Base-by-base conservation (phyloP, 2,888 invertebrate genomes). In the Hirtodrosophila alboralis region DNA sequence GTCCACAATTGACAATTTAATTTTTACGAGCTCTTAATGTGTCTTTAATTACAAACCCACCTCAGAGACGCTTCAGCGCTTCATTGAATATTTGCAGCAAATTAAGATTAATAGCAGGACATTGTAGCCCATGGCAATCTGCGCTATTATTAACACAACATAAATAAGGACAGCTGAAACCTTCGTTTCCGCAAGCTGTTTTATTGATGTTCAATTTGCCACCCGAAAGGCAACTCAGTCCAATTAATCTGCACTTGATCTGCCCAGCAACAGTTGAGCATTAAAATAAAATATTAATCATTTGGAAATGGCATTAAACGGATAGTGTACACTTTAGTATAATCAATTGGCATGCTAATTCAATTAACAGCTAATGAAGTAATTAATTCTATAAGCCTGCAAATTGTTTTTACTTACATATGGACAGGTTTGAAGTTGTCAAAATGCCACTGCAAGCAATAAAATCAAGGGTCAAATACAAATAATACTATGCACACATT, bases 1-100 rank as follows among this genome's bases (percentile, higher is more conserved):
- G 38, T 14, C 31, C 51, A 14, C 48, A 60, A 49, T 51, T 59
- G 81, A 38, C 78, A 84, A 71, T 85, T 85, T 75, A 71, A 84
- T 75, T 84, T 84, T 81, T 71, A 79, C 79, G 85, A 81, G 62
- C 68, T 27, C 65, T 68, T 81, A 79, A 84, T 79, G 84, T 61
- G 60, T 26, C 64, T 73, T 79, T 79, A 84, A 79, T 79, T 79
- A 77, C 63, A 34, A 48, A 49, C 6, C 23, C 23, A 23, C 6
- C 6, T 7, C 6, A 23, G 8, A 23, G 8, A 18, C 31, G 49
- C 33, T 47, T n/a, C 38, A 28, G 43, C 56, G 68, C 49, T 78
- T 75, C 75, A 84, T 83, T 78, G 75, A 81, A 79, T 71, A 78
- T 81, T 67, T 71, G 48, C 79, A 64, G 28, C 57, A 64, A 75